Base-by-base conservation (phyloP, 2,888 invertebrate species). In the Agonopterix heracliana region DNA sequence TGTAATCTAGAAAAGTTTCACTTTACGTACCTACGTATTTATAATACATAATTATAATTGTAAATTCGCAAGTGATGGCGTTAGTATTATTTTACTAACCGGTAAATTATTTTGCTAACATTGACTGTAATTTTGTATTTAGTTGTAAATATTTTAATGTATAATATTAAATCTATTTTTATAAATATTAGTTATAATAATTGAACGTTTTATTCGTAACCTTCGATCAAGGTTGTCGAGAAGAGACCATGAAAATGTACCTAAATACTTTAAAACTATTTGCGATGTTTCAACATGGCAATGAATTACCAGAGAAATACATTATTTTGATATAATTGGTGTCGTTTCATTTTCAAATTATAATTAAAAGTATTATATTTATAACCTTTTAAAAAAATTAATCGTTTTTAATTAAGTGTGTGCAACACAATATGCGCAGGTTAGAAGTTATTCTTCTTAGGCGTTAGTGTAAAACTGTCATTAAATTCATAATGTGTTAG, bases 101-200 rank as follows among this genome's bases (percentile, higher is more conserved):
- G 41, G 41, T 41, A 13, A 43, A 43, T 43, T 43, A 43, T 59
- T 63, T 64, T 61, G 55, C 56, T 60, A 49, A 56, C 54, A 53
- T 54, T 60, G 56, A 55, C 54, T 56, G 60, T 73, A 67, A 65
- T 34, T 42, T 66, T 60, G 52, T 65, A 67, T 62, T 64, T 64
- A 64, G 64, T 54, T 76, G 73, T 76, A 74, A 71, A 73, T 74
- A 73, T 55, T 51, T 44, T 68, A 64, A 57, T 68, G 67, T 71
- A 68, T 62, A 53, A 61, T 66, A 65, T 59, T 64, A 60, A 71
- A 74, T 71, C 61, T 81, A 80, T 81, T 81, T 81, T 81, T 80
- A 59, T 79, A 81, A 67, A 11, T 71, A 68, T 68, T 68, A 68
- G 64, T 58, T 67, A 61, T 58, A 56, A 62, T 57, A 57, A 62